phyloP scores from a whole-genome alignment of 64 coral and sea anemone genomes.

The Cladopsammia gracilis region DNA sequence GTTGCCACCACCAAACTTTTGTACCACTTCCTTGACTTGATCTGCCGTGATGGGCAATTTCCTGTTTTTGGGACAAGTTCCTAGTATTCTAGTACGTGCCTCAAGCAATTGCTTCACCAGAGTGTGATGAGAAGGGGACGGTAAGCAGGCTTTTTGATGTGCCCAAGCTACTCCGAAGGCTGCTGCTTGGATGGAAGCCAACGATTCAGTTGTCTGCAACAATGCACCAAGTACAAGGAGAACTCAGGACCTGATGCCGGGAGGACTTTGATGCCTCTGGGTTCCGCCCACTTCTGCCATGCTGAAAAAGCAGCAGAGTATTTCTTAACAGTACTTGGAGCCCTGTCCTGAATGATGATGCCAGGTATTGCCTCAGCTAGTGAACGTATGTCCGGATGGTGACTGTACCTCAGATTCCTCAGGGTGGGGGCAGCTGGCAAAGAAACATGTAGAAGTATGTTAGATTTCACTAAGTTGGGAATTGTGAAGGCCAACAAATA shows the following conservation, averaged over 20 bases:
- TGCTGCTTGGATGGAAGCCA: constrained; percentile 4
- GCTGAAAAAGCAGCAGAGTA: constrained; percentile 12
- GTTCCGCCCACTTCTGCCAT: constrained; percentile 32
- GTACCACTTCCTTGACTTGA: neutral
- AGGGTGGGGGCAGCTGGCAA: neutral
- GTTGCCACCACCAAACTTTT: constrained; percentile 1
- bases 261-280: constrained; percentile 1
- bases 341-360: constrained; percentile 39
- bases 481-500: neutral
- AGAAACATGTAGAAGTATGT: neutral
- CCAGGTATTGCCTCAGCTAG: constrained; percentile 5
- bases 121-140: neutral
- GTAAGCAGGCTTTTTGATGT: constrained; percentile 1
- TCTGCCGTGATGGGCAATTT: constrained; percentile 11
- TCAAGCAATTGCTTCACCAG: constrained; percentile 23
- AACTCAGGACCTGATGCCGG: neutral
- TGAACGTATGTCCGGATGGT: neutral
- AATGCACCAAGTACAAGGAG: constrained; percentile 4
- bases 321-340: constrained; percentile 36
- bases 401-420: neutral
- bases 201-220: neutral
- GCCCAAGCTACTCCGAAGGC: neutral
- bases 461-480: neutral
- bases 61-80: neutral
- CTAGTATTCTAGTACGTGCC: constrained; percentile 11